Conservation (phyloP, 2,888 invertebrate genomes). For the Tenthredo scrophulariae region DNA sequence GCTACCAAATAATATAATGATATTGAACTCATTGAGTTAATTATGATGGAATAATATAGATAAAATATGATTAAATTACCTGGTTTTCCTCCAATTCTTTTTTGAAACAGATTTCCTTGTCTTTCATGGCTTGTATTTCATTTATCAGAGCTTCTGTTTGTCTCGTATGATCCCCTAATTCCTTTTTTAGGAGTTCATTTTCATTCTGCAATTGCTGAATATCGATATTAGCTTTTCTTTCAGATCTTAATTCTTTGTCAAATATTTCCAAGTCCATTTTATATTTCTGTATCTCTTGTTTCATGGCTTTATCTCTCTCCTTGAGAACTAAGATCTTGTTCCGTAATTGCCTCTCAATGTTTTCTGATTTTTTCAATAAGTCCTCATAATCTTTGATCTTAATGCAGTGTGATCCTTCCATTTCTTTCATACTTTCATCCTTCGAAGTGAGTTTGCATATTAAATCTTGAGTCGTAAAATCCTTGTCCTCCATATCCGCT, state of each 20-base stretch:
- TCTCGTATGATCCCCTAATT: conserved; percentile 58
- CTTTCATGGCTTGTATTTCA: conserved; percentile 61
- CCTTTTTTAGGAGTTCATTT: conserved; percentile 60
- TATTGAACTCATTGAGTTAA: not conserved
- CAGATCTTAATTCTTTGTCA: conserved; percentile 65
- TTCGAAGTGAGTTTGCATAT: conserved; percentile 9
- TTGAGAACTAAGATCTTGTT: conserved; percentile 31
- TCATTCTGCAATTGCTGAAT: conserved; percentile 58
- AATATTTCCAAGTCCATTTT: conserved; percentile 68
- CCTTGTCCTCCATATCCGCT: conserved; percentile 3
- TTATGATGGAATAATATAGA: not conserved
- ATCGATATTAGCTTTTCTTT: conserved; percentile 56
- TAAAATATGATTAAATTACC: not conserved
- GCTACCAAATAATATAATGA: conserved; percentile 50
- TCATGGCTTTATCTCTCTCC: conserved; percentile 61
- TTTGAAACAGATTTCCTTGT: conserved; percentile 57
- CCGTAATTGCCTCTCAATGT: conserved; percentile 37
- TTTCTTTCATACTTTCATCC: conserved; percentile 18
- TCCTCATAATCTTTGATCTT: conserved; percentile 38
- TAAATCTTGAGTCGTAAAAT: conserved; percentile 26
- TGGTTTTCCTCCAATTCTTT: conserved; percentile 33
- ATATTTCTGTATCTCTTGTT: conserved; percentile 64
- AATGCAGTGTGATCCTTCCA: not conserved
- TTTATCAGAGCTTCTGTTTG: conserved; percentile 58
- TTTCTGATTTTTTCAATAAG: conserved; percentile 23